Percentiles rank a stretch among this genome's conserved stretches.
Conservation (phyloP, 2,888 invertebrate genomes). For the Lottia scabra region DNA sequence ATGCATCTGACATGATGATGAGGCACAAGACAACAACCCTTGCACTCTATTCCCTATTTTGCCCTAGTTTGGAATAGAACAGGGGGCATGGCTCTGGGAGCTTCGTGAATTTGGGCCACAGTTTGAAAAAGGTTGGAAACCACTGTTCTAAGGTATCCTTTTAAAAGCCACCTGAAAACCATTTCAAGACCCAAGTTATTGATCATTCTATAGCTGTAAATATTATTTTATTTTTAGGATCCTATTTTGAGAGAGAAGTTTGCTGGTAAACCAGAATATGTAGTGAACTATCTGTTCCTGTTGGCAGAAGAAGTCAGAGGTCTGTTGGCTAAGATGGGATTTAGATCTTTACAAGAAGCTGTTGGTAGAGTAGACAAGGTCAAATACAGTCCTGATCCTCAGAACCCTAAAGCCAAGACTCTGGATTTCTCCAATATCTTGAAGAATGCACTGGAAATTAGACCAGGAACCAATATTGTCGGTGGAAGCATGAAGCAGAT, state of each 20-base stretch:
- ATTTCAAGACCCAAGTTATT: too few species aligned
- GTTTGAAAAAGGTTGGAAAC: too few species aligned
- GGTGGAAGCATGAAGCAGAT: conserved; percentile 88
- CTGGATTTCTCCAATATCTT: conserved; percentile 88
- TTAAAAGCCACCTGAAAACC: too few species aligned
- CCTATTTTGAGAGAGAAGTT: conserved; percentile 95
- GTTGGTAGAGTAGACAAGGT: conserved; percentile 72
- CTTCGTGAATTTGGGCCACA: too few species aligned
- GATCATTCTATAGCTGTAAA: background rate
- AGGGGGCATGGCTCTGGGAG: too few species aligned
- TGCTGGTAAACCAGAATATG: conserved; percentile 96
- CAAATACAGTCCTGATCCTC: conserved; percentile 78
- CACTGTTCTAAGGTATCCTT: too few species aligned
- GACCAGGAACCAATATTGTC: conserved; percentile 89
- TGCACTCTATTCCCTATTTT: too few species aligned
- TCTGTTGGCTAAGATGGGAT: conserved; percentile 92
- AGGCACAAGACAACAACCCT: too few species aligned
- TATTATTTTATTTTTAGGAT: conserved; percentile 74
- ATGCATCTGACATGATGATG: too few species aligned
- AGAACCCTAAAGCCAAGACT: conserved; percentile 84
- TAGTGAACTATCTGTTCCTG: conserved; percentile 97
- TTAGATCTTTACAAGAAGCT: conserved; percentile 88
- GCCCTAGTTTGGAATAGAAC: too few species aligned
- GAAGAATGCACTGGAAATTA: conserved; percentile 88
- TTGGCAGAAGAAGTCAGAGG: conserved; percentile 95